Evolutionary conservation across 2,113 vertebrate species (phyloP).

Genomic region (Origma solitaria): DNA sequence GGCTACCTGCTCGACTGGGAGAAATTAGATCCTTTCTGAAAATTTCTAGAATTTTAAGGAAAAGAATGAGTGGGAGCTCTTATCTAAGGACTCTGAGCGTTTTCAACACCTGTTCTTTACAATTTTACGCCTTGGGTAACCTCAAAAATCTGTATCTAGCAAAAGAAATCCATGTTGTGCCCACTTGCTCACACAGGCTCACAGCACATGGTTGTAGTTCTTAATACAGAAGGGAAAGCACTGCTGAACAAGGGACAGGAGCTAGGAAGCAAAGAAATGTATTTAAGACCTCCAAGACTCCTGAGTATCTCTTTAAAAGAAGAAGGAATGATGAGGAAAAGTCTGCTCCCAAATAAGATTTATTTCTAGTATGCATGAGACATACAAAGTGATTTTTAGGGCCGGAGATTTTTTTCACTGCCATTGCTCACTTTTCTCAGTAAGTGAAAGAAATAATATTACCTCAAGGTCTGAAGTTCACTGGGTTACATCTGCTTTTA

Average conservation of each 20-base stretch:
- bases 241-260: not conserved
- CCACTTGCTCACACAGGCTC: not conserved
- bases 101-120: not conserved
- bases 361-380: not conserved
- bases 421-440: not conserved
- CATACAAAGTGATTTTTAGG: not conserved
- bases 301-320: not conserved
- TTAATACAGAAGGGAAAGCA: not conserved
- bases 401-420: not conserved
- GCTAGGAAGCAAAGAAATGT: not conserved
- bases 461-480: constrained; percentile 22
- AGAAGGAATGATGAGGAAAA: not conserved
- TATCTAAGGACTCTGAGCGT: not conserved
- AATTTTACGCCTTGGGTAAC: not conserved
- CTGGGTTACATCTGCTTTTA: constrained; percentile 15
- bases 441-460: not conserved
- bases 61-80: not conserved
- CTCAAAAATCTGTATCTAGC: not conserved
- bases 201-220: not conserved
- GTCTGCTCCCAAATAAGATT: not conserved
- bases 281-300: not conserved
- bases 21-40: not conserved
- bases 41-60: not conserved
- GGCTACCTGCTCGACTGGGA: not conserved
- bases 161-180: not conserved